A percentile compares a stretch with the other conserved stretches of the same genome.
Evolutionary conservation across 2,797 vertebrate species (phyloP).

Genomic region (Florisuga fusca): DNA sequence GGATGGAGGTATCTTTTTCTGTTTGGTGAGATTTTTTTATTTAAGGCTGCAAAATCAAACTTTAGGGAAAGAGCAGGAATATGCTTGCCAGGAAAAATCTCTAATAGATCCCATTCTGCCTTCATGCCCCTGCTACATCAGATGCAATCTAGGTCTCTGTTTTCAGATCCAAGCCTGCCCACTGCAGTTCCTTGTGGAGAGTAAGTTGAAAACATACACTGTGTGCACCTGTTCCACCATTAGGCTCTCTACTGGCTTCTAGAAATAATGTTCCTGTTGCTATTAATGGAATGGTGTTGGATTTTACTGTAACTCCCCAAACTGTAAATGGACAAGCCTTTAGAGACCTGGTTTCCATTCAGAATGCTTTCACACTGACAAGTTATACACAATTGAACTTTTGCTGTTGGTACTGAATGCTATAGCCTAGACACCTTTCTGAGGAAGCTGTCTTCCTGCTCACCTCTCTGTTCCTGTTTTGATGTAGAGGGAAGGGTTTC

Average conservation of each 20-base stretch:
- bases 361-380: background rate
- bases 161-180: background rate
- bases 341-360: background rate
- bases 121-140: background rate
- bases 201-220: background rate
- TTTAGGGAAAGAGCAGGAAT: background rate
- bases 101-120: background rate
- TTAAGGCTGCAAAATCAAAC: background rate
- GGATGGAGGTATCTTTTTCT: background rate
- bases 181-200: background rate
- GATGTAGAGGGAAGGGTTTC: background rate
- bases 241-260: background rate
- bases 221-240: background rate
- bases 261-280: background rate
- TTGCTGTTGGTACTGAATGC: background rate
- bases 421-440: background rate
- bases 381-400: background rate
- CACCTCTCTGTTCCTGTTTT: background rate
- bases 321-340: background rate
- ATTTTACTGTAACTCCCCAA: background rate
- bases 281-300: background rate
- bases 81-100: background rate
- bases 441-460: background rate
- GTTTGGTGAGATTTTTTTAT: background rate
- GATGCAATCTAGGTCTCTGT: background rate